A percentile compares a stretch with the other conserved stretches of the same genome.
Conservation (phyloP, 2,113 vertebrate species). For the Leiothrix lutea region DNA sequence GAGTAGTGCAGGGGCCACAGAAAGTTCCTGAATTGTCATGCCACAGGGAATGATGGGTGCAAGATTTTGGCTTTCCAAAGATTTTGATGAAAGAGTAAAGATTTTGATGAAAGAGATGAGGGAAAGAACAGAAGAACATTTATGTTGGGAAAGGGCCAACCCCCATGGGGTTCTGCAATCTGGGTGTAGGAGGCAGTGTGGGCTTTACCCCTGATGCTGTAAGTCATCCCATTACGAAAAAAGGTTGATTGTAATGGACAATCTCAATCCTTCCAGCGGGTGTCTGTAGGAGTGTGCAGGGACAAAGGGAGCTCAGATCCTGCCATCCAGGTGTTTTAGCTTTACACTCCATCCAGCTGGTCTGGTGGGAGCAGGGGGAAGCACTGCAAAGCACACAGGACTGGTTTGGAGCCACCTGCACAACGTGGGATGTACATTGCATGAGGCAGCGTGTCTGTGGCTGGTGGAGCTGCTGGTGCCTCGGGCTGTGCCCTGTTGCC, state of each 20-base stretch:
- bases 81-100: background rate
- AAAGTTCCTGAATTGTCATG: background rate
- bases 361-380: background rate
- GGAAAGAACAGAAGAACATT: background rate
- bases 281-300: background rate
- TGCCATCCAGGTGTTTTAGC: background rate
- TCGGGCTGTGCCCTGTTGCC: background rate
- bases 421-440: accelerated
- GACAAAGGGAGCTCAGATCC: background rate
- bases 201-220: background rate
- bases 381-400: accelerated
- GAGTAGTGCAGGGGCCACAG: no score
- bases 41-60: background rate
- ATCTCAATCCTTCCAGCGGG: background rate
- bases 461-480: background rate
- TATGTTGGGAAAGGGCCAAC: background rate
- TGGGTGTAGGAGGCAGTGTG: background rate
- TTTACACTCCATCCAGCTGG: background rate
- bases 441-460: background rate
- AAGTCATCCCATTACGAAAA: background rate
- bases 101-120: background rate
- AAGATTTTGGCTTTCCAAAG: background rate
- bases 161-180: background rate
- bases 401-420: background rate
- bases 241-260: background rate